Conservation (phyloP, 1,140 invertebrate genomes). For the Macrotrachela quadricornifera region DNA sequence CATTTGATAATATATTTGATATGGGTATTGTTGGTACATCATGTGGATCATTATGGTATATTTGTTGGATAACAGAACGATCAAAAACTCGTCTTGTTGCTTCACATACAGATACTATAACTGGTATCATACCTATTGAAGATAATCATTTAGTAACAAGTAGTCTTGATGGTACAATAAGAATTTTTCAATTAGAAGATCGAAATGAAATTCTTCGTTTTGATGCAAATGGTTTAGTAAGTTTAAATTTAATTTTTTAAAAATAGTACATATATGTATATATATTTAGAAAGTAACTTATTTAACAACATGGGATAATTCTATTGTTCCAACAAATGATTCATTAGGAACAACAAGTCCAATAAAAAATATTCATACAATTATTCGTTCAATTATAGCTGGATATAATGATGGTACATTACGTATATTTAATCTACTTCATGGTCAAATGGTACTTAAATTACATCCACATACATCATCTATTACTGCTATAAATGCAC, state of each 20-base stretch:
- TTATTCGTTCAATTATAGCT: constrained; percentile 18
- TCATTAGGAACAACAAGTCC: background rate
- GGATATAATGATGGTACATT: constrained; percentile 28
- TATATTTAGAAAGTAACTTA: background rate
- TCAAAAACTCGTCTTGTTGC: constrained; percentile 24
- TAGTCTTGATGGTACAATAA: constrained; percentile 25
- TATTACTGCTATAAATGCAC: constrained; percentile 12
- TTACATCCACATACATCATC: constrained; percentile 24
- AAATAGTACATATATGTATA: background rate
- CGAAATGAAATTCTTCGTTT: constrained; percentile 27
- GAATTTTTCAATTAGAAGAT: constrained; percentile 22
- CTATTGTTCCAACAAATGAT: too few relatives aligned
- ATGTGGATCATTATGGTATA: constrained; percentile 26
- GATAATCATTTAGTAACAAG: constrained; percentile 19
- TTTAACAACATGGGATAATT: too few relatives aligned
- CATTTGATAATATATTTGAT: constrained; percentile 26
- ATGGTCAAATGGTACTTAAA: constrained; percentile 26
- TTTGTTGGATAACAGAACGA: constrained; percentile 25
- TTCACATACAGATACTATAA: constrained; percentile 22
- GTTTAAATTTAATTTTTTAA: too few relatives aligned
- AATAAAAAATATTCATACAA: constrained; percentile 20
- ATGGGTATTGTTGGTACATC: constrained; percentile 29
- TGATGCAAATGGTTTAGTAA: constrained; percentile 23
- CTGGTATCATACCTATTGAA: constrained; percentile 4
- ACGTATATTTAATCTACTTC: constrained; percentile 25